Evolutionary conservation across 2,797 vertebrate genomes (phyloP), one percentile per base, ranked within the genome.

Genomic region (Pygocentrus nattereri): DNA sequence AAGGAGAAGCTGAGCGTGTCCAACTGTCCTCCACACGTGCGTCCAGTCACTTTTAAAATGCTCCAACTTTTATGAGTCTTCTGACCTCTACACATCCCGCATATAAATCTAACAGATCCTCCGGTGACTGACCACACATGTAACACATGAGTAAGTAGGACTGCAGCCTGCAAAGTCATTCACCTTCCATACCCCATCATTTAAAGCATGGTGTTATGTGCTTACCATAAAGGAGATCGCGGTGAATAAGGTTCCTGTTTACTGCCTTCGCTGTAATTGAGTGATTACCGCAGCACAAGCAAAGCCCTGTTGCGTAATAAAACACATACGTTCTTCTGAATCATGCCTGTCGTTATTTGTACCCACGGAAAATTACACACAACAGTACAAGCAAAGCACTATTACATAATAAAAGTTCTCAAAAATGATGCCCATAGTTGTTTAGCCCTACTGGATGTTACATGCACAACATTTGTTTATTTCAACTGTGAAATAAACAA

Each of bases 31-130:
- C 5, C 70, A 38, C 18, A 67, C 25, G 13, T 79, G 58, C 52
- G 52, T 59, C 79, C 50, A 44, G 59, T 5, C 59, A 41, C 65
- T 86, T 85, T 82, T 62, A 79, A 79, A 83, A 77, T 81, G 69
- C 68, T 78, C 10, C 19, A 68, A 69, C 54, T 73, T 81, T 87
- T 82, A 88, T 81, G 74, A 76, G 56, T 78, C 47, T 65, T 61
- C 73, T 88, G 88, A 84, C 88, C 87, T 84, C 71, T 56, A 34
- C 16, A 67, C 78, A 74, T 47, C 74, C 41, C 2, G 16, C 30
- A 27, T 50, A 82, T 86, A 85, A 86, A 88, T 87, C 70, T 73
- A 62, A 50, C 58, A 77, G 64, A 81, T 31, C 38, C 64, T 67
- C 68, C 70, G 68, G 54, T 67, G 79, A 30, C 58, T 59, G 79